These are phyloP conservation scores for Panthera leo DNA, from an alignment of 2,113 vertebrate species.

Conservation along the genomic window DNA sequence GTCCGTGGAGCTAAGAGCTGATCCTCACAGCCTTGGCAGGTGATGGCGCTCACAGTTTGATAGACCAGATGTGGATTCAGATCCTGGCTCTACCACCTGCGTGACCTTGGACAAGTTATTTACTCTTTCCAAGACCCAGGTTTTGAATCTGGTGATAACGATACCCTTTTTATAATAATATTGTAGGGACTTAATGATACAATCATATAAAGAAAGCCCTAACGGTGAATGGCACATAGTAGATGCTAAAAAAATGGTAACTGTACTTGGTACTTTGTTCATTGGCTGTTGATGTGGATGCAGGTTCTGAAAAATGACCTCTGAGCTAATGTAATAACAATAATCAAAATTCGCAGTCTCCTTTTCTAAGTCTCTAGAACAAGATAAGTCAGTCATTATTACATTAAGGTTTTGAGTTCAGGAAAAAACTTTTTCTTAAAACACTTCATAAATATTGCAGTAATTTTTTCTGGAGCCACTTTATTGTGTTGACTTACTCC, in stretches of 20 bases:
- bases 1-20: neutral
- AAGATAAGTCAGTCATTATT: neutral
- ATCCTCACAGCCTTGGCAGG: neutral
- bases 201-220: neutral
- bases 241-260: neutral
- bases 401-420: neutral
- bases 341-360: neutral
- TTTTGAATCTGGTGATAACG: neutral
- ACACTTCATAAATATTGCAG: neutral
- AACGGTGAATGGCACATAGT: neutral
- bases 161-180: neutral
- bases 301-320: neutral
- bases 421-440: neutral
- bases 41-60: neutral
- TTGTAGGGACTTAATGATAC: neutral
- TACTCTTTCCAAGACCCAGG: neutral
- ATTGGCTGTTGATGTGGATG: neutral
- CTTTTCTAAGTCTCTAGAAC: neutral
- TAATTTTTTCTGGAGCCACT: neutral
- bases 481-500: conserved; percentile 14
- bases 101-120: neutral
- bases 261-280: neutral
- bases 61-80: neutral
- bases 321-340: neutral
- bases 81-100: neutral